Conservation (phyloP, 2,113 vertebrate species). For the mouse (Mus musculus) region GRCm39 chr16:55968001-55968500, state of each 20-base stretch:
- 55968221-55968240: too few species aligned
- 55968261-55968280: too few species aligned
- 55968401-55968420: conserved; percentile 29
- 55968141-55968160: too few species aligned
- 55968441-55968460: conserved; percentile 42
- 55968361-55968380: not conserved
- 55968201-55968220: too few species aligned
- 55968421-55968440: conserved; percentile 39
- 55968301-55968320: too few species aligned
- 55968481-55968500: not conserved
- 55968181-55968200: too few species aligned
- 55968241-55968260: too few species aligned
- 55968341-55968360: not conserved
- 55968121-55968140: not conserved
- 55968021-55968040: not conserved
- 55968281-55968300: too few species aligned
- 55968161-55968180: too few species aligned
- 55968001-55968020: conserved; percentile 33
- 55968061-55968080: not conserved
- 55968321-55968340: too few species aligned
- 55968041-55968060: not conserved
- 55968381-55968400: not conserved
- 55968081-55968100: not conserved
- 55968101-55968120: not conserved
- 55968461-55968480: conserved; percentile 35